Conservation (phyloP, 2,888 invertebrate genomes). For the Cantharis flavilabris region DNA sequence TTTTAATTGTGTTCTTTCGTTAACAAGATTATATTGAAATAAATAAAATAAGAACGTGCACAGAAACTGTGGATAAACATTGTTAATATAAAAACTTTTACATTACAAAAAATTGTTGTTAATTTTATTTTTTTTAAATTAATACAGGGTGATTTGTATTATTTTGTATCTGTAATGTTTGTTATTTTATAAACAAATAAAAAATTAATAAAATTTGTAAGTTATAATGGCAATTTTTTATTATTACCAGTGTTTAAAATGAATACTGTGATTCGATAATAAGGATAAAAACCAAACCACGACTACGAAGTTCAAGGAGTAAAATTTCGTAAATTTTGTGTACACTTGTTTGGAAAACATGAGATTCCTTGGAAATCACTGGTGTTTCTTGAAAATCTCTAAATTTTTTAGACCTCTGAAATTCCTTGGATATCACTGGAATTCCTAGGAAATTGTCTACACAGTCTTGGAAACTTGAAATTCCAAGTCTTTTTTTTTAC, state of each 20-base stretch:
- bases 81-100: not conserved
- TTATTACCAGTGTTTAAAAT: not conserved
- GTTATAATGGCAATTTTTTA: not conserved
- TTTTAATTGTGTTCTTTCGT: not conserved
- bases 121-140: slow-evolving; percentile 17
- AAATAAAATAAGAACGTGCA: not conserved
- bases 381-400: too few species aligned
- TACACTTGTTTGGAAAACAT: too few species aligned
- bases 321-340: too few species aligned
- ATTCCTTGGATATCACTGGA: too few species aligned
- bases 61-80: not conserved
- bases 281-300: too few species aligned
- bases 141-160: slow-evolving; percentile 23
- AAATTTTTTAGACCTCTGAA: too few species aligned
- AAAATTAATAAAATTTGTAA: not conserved
- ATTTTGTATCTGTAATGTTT: slow-evolving; percentile 19
- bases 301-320: too few species aligned
- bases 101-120: slow-evolving; percentile 13
- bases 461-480: too few species aligned
- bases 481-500: too few species aligned
- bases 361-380: too few species aligned
- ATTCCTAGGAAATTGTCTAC: too few species aligned
- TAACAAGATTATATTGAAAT: not conserved
- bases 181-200: slow-evolving; percentile 11
- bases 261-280: too few species aligned